Base-by-base conservation (phyloP, 2,888 invertebrate genomes). In the Cerastoderma edule region DNA sequence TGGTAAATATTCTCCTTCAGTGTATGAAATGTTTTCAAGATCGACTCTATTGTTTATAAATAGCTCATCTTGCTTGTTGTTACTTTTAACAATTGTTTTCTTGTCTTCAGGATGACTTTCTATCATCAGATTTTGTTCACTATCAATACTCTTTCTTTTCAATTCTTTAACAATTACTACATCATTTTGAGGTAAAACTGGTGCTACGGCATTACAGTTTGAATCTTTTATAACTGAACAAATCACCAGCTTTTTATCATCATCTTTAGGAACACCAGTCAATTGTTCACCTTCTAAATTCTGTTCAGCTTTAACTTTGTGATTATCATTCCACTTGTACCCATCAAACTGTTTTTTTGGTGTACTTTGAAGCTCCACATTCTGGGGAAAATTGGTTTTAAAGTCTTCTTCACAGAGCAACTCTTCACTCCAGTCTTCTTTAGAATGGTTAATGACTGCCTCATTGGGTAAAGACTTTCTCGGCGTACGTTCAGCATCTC, bases 391-490 rank as follows among this genome's bases (percentile, higher is more conserved):
- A 50, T 50, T 50, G 16, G 24, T 24, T n/a, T 60, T 27, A 16
- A 1, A 19, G 10, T 22, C 24, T 39, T 60, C 39, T n/a, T 16
- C n/a, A 19, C 1, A n/a, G 16, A 57, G 33, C 2, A 22, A 22
- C 6, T 60, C 60, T 22, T 35, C 19, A n/a, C 22, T n/a, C 60
- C 60, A 60, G n/a, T 60, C 60, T 33, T 60, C 60, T 33, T 16
- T 39, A 39, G 39, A 60, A 39, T 60, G 60, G 27, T 60, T 60
- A 10, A 60, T 39, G 8, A 28, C 16, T n/a, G n/a, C 1, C 30
- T 32, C 19, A 19, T n/a, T n/a, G n/a, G n/a, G 57, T 5, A 13
- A 33, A 22, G 39, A 16, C 1, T 35, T 39, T 35, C n/a, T 24
- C 39, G 24, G 6, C 33, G 22, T 22, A 39, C 8, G 16, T 39